These are phyloP conservation scores for Conchocele bisecta DNA, from an alignment of 2,888 invertebrate genomes.

Conservation along the genomic window DNA sequence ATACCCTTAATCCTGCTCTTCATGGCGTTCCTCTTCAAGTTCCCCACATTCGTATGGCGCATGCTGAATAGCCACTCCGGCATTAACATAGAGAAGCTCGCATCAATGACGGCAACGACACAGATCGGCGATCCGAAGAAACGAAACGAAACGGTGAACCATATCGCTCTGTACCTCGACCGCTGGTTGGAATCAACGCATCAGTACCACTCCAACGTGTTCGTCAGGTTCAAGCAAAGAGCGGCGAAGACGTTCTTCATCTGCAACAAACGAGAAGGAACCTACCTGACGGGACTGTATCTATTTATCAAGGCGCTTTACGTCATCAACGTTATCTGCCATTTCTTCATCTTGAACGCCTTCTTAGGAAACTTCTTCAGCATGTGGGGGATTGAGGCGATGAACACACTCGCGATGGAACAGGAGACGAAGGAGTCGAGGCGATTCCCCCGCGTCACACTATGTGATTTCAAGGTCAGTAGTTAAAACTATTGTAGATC, in stretches of 20 bases:
- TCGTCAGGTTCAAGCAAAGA: constrained; percentile 72
- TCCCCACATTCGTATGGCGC: constrained; percentile 83
- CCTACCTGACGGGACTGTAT: constrained; percentile 76
- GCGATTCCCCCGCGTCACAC: constrained; percentile 74
- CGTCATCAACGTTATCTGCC: constrained; percentile 72
- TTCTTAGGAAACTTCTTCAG: constrained; percentile 77
- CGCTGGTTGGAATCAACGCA: constrained; percentile 75
- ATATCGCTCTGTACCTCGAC: constrained; percentile 74
- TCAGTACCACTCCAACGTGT: constrained; percentile 71
- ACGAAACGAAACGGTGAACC: constrained; percentile 69
- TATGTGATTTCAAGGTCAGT: constrained; percentile 78
- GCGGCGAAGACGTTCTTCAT: constrained; percentile 69
- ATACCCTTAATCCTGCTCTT: constrained; percentile 83
- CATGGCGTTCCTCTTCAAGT: constrained; percentile 84
- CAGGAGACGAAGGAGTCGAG: constrained; percentile 69
- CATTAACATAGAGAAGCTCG: constrained; percentile 76
- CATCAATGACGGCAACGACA: constrained; percentile 68
- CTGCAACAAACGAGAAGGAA: constrained; percentile 76
- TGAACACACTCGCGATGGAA: constrained; percentile 66
- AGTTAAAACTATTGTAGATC: too few relatives aligned
- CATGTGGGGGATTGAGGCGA: constrained; percentile 74
- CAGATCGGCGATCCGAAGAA: constrained; percentile 70
- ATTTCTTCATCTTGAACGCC: constrained; percentile 76
- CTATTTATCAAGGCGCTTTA: constrained; percentile 72
- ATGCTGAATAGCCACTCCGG: constrained; percentile 79